Percentiles rank a stretch among this genome's conserved stretches.
phyloP scores from a whole-genome alignment of 2,113 vertebrate species.

The Melanocharis versteri region DNA sequence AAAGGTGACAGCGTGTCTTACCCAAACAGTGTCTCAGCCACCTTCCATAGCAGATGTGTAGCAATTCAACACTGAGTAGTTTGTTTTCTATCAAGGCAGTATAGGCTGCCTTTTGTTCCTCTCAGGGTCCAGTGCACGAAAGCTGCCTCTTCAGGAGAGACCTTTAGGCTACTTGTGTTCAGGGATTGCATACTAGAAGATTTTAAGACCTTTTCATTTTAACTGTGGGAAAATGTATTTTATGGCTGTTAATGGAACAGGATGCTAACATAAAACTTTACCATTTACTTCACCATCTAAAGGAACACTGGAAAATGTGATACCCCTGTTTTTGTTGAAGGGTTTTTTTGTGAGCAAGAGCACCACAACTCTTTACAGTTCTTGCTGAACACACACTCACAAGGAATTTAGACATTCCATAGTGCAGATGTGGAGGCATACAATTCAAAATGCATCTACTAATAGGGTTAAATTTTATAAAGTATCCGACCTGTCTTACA shows the following conservation, averaged over 20 bases:
- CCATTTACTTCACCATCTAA: not conserved
- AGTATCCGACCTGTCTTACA: constrained; percentile 16
- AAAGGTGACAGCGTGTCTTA: not conserved
- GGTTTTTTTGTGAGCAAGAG: not conserved
- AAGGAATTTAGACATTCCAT: not conserved
- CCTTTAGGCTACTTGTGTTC: not conserved
- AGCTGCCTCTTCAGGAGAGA: not conserved
- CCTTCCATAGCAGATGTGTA: not conserved
- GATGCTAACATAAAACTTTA: not conserved
- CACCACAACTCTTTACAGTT: not conserved
- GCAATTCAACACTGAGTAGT: not conserved
- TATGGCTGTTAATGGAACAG: not conserved
- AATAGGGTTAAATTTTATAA: constrained; percentile 41
- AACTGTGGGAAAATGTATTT: not conserved
- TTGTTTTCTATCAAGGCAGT: not conserved
- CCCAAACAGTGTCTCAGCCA: not conserved
- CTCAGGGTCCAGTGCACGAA: not conserved
- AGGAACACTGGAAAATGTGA: not conserved
- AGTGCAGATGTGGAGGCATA: not conserved
- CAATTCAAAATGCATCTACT: not conserved
- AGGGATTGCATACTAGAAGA: not conserved
- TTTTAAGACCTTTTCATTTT: not conserved
- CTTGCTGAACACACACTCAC: not conserved
- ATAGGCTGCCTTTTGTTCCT: not conserved
- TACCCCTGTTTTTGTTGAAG: not conserved